These are phyloP conservation scores for Myotis vivesi DNA, from an alignment of 2,797 vertebrate genomes.

Conservation along the genomic window DNA sequence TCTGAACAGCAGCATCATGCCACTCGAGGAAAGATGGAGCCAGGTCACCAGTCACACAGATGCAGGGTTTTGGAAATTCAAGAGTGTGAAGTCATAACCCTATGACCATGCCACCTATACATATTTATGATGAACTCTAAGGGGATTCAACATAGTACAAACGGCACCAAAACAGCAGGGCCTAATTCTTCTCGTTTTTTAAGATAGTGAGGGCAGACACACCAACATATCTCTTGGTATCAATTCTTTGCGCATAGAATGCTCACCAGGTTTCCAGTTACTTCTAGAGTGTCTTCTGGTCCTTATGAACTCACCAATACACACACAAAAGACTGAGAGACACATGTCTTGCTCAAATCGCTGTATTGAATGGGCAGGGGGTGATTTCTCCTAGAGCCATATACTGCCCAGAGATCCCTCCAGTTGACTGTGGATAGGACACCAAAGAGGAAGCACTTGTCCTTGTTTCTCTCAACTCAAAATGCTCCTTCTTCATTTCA, in stretches of 20 bases:
- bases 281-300: not conserved
- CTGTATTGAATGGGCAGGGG: not conserved
- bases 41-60: not conserved
- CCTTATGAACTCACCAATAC: not conserved
- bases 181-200: not conserved
- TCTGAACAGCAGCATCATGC: not conserved
- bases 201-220: not conserved
- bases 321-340: not conserved
- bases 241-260: not conserved
- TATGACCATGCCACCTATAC: not conserved
- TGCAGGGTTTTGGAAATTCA: not conserved
- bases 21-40: not conserved
- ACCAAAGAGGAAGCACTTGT: not conserved
- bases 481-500: constrained; percentile 45
- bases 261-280: not conserved
- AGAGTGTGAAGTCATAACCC: not conserved
- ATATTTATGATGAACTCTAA: not conserved
- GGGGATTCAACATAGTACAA: not conserved
- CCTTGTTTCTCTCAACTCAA: not conserved
- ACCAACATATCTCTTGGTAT: not conserved
- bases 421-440: not conserved
- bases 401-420: not conserved
- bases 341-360: not conserved
- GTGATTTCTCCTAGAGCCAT: not conserved
- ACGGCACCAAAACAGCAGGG: not conserved